phyloP scores from a whole-genome alignment of 2,888 invertebrate species.

The Patella depressa region DNA sequence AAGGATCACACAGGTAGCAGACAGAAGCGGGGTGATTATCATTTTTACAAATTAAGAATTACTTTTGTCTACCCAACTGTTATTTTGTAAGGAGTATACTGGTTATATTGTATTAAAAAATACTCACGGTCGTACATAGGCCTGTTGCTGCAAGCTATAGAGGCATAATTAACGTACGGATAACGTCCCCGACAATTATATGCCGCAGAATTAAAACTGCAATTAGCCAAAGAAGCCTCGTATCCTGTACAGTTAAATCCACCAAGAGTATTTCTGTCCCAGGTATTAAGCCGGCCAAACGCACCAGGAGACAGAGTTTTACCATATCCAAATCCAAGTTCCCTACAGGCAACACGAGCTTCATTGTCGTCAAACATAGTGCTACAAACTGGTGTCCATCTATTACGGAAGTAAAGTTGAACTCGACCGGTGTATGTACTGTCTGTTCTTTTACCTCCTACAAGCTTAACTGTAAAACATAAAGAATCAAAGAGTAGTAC shows the following conservation, averaged over 20 bases:
- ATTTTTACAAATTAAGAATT: too few species aligned
- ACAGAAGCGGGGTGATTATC: too few species aligned
- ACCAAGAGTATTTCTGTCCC: slow-evolving; percentile 41
- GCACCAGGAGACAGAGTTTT: slow-evolving; percentile 47
- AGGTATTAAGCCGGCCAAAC: slow-evolving; percentile 44
- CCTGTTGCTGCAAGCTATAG: slow-evolving; percentile 50
- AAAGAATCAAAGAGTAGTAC: neutral
- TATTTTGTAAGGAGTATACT: too few species aligned
- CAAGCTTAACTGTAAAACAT: slow-evolving; percentile 44
- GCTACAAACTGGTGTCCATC: slow-evolving; percentile 51
- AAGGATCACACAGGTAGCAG: too few species aligned
- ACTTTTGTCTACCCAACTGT: too few species aligned
- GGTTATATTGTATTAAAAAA: neutral
- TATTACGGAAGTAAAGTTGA: slow-evolving; percentile 46
- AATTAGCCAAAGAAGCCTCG: slow-evolving; percentile 45
- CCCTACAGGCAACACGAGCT: slow-evolving; percentile 46
- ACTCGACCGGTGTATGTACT: slow-evolving; percentile 49
- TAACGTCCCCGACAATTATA: slow-evolving; percentile 31
- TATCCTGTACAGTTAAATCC: slow-evolving; percentile 72
- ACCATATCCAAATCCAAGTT: slow-evolving; percentile 48
- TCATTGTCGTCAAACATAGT: slow-evolving; percentile 44
- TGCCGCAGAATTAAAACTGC: slow-evolving; percentile 38
- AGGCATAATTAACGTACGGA: slow-evolving; percentile 47
- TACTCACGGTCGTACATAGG: slow-evolving; percentile 39
- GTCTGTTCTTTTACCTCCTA: slow-evolving; percentile 46